Conservation (phyloP, 2,113 vertebrate genomes). For the Delphinapterus leucas region DNA sequence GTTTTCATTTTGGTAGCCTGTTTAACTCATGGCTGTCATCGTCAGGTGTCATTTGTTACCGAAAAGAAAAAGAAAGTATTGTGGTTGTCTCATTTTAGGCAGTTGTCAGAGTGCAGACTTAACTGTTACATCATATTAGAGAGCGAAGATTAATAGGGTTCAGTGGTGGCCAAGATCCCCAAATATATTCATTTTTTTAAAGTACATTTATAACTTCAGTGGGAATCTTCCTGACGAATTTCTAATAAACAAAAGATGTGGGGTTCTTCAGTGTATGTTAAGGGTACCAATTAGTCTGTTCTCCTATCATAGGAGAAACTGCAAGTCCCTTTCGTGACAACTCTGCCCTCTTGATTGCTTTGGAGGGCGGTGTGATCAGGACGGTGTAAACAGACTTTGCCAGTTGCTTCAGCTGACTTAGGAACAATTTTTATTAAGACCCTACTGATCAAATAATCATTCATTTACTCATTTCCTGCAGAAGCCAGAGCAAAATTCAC, state of each 20-base stretch:
- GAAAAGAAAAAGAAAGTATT: neutral
- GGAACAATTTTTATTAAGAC: conserved; percentile 23
- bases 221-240: neutral
- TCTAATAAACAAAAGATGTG: neutral
- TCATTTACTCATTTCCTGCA: neutral
- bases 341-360: neutral
- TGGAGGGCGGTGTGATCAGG: neutral
- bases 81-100: neutral
- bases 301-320: neutral
- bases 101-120: neutral
- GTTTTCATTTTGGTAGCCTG: neutral
- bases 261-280: neutral
- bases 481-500: neutral
- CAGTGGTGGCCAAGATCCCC: neutral
- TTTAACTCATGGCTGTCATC: neutral
- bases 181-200: neutral
- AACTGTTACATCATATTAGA: neutral
- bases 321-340: neutral
- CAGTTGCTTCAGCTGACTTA: neutral
- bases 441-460: neutral
- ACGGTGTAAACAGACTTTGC: neutral
- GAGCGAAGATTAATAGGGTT: neutral
- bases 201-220: neutral
- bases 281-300: neutral
- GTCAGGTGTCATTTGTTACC: neutral